A percentile compares a stretch with the other conserved stretches of the same genome.
Conservation (phyloP, 2,113 vertebrate species). For the Spheniscus mendiculus region DNA sequence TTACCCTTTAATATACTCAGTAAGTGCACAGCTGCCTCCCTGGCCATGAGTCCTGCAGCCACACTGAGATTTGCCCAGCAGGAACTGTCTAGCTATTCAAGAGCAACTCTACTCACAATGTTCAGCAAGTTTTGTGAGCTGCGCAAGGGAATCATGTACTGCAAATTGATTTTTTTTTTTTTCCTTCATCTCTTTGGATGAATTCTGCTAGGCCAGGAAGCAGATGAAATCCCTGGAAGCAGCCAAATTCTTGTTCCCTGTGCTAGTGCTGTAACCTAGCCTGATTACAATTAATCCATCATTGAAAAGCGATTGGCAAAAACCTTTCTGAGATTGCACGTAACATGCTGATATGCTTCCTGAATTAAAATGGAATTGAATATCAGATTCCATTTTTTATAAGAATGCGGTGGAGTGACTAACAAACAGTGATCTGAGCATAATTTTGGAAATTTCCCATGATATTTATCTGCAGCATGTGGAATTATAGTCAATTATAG, state of each 20-base stretch:
- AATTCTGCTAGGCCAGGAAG: not conserved
- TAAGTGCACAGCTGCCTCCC: not conserved
- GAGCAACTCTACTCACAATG: accelerated
- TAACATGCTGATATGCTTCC: not conserved
- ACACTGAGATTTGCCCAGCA: not conserved
- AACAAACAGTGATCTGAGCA: not conserved
- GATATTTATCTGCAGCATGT: not conserved
- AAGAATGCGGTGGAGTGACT: not conserved
- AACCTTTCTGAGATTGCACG: not conserved
- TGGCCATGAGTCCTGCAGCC: not conserved
- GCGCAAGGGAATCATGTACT: not conserved
- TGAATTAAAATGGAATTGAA: not conserved
- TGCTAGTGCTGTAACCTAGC: not conserved
- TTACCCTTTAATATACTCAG: not conserved
- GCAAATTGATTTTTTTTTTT: not conserved
- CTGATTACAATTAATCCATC: not conserved
- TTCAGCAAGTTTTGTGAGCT: not conserved
- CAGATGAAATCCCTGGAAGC: not conserved
- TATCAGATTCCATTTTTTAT: not conserved
- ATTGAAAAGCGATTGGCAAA: not conserved
- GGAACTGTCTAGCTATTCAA: not conserved
- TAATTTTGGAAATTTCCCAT: not conserved
- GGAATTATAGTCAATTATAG: not conserved
- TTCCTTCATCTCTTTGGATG: not conserved
- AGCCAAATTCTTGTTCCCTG: not conserved